Evolutionary conservation across 2,797 vertebrate genomes (phyloP).

Genomic region (Poliocrania exsul): DNA sequence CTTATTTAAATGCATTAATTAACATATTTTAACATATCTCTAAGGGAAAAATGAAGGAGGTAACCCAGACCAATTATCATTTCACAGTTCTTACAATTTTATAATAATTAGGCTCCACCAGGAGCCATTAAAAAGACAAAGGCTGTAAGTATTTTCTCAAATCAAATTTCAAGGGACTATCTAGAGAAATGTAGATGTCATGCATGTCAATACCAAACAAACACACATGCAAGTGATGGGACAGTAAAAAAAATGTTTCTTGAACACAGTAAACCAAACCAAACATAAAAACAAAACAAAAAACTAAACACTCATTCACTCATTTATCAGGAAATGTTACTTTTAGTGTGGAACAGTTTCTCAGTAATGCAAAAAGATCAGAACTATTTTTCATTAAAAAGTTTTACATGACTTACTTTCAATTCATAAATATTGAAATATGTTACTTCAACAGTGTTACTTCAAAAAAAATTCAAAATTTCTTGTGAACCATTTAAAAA

Average conservation of each 20-base stretch:
- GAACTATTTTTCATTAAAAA: not conserved
- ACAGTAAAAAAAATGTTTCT: not conserved
- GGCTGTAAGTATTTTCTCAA: not conserved
- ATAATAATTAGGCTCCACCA: not conserved
- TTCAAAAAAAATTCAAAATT: not conserved
- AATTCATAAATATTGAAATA: not conserved
- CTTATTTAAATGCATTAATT: conserved; percentile 44
- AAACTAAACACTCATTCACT: not conserved
- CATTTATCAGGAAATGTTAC: not conserved
- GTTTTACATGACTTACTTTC: not conserved
- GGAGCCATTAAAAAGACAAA: not conserved
- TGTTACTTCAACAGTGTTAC: not conserved
- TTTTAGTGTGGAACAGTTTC: not conserved
- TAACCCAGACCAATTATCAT: not conserved
- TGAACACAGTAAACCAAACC: not conserved
- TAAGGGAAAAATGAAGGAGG: not conserved
- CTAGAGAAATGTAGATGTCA: not conserved
- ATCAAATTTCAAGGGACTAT: not conserved
- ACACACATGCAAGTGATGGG: not conserved
- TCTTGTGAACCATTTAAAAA: not conserved
- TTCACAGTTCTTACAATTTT: conserved; percentile 11
- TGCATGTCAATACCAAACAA: not conserved
- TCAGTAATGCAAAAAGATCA: not conserved
- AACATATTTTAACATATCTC: not conserved
- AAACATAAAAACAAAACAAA: not conserved